These are phyloP conservation scores for Varanus komodoensis DNA, from an alignment of 2,113 vertebrate genomes.

Conservation along the genomic window DNA sequence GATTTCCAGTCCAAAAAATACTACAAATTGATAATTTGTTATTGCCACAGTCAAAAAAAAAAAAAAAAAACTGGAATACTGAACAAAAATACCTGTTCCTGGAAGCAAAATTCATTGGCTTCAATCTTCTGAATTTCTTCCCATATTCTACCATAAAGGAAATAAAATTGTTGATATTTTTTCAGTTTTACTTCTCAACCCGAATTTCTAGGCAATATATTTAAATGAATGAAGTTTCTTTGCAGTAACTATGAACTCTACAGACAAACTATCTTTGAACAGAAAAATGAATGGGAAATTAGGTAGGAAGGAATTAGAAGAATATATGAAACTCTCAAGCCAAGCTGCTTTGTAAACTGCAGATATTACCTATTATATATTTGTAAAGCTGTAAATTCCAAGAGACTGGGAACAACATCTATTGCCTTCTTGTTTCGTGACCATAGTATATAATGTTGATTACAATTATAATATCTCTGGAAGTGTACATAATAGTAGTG, in stretches of 20 bases:
- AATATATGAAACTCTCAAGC: background rate
- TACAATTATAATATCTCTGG: too few relatives aligned
- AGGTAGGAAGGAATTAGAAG: background rate
- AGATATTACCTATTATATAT: too few relatives aligned
- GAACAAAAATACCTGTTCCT: constrained; percentile 83
- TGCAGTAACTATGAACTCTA: background rate
- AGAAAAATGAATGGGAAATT: background rate
- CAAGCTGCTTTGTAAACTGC: background rate
- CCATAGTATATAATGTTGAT: too few relatives aligned
- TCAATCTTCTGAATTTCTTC: constrained; percentile 93
- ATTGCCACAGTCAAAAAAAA: background rate
- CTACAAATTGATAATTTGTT: background rate
- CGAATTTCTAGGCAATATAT: background rate
- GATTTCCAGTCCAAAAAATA: background rate
- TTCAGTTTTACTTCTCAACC: background rate
- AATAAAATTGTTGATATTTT: background rate
- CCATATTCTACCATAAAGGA: constrained; percentile 81
- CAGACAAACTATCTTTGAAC: background rate
- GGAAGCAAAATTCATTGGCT: constrained; percentile 90
- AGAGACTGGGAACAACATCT: too few relatives aligned
- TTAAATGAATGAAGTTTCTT: too few relatives aligned
- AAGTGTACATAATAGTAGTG: too few relatives aligned
- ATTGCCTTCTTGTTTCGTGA: too few relatives aligned
- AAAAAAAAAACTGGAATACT: background rate
- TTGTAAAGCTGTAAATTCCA: too few relatives aligned